These are phyloP conservation scores for Gymnorhina tibicen DNA, from an alignment of 2,113 vertebrate species.

Conservation along the genomic window DNA sequence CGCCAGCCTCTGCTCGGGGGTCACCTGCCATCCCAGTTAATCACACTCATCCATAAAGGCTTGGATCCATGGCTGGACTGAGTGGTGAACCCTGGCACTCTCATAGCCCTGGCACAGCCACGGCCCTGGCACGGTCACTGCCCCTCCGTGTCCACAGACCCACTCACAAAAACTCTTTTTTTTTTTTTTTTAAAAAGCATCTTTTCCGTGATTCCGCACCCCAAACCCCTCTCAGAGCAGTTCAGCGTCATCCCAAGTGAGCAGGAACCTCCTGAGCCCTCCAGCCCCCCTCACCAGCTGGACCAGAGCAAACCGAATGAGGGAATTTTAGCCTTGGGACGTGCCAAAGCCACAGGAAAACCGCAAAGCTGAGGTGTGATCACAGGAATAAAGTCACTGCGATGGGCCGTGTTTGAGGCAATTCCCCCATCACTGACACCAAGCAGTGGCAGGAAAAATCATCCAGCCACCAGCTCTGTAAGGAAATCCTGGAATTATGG, in stretches of 20 bases:
- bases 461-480: not conserved
- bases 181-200: rapidly evolving
- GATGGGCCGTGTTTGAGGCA: not conserved
- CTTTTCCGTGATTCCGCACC: rapidly evolving
- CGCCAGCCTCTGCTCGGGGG: rapidly evolving
- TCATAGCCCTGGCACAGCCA: not conserved
- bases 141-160: rapidly evolving
- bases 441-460: not conserved
- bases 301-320: rapidly evolving
- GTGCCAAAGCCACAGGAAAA: not conserved
- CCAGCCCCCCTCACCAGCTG: no score
- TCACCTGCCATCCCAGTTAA: not conserved
- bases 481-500: not conserved
- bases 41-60: rapidly evolving
- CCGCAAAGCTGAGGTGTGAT: not conserved
- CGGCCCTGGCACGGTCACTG: not conserved
- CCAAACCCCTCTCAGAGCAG: not conserved
- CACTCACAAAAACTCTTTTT: not conserved
- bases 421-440: not conserved
- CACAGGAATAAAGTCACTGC: not conserved
- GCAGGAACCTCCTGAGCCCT: not conserved
- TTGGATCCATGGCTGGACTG: not conserved
- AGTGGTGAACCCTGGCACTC: not conserved
- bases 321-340: not conserved
- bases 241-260: rapidly evolving